Conservation (phyloP, 2,797 vertebrate genomes). For the Remorina albescens region DNA sequence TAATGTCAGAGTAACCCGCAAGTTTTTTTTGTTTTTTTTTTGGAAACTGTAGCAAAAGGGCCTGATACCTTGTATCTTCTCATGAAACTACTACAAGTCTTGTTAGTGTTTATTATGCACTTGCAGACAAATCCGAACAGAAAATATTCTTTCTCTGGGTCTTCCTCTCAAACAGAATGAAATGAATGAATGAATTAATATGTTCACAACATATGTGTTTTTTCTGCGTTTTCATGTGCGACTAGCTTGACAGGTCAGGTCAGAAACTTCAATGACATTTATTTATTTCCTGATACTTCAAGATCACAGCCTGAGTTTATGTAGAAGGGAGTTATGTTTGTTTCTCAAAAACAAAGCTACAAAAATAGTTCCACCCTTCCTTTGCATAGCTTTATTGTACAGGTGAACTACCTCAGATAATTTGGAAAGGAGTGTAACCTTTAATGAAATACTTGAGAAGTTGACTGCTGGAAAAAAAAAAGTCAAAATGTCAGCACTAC, state of each 20-base stretch:
- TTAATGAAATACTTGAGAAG: background rate
- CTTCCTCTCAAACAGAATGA: background rate
- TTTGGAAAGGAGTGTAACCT: background rate
- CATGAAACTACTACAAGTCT: background rate
- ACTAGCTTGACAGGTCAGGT: background rate
- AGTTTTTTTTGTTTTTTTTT: too few relatives aligned
- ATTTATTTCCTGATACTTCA: background rate
- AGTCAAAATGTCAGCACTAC: background rate
- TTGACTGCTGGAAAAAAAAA: background rate
- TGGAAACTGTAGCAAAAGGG: background rate
- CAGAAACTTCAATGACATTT: background rate
- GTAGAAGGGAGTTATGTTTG: too few relatives aligned
- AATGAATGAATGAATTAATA: background rate
- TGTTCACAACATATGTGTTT: background rate
- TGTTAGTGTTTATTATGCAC: constrained; percentile 5
- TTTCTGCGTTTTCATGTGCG: too few relatives aligned
- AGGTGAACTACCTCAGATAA: background rate
- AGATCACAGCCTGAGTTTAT: background rate
- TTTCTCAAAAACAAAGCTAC: background rate
- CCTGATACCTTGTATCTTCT: background rate
- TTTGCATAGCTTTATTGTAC: background rate
- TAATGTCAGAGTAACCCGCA: too few relatives aligned
- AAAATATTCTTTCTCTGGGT: background rate
- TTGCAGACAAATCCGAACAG: background rate
- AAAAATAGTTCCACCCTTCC: background rate